These are phyloP conservation scores for Brachyalestes nurse DNA, from an alignment of 2,797 vertebrate species.

Conservation along the genomic window DNA sequence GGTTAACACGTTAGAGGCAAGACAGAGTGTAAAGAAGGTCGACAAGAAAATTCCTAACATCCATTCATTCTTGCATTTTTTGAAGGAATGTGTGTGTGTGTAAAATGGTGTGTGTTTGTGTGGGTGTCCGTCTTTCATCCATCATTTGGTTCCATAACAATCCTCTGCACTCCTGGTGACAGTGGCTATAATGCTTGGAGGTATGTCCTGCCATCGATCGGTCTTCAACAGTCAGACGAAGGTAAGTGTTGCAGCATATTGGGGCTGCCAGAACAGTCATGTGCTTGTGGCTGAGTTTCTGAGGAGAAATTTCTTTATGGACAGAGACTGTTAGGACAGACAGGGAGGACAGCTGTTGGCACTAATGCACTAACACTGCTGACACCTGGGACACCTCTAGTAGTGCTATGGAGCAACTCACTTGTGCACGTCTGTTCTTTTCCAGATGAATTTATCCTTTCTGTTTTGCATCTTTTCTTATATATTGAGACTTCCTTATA, in stretches of 20 bases:
- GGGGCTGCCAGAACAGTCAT: constrained; percentile 79
- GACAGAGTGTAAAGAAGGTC: constrained; percentile 47
- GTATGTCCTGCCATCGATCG: constrained; percentile 21
- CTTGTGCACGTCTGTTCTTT: constrained; percentile 31
- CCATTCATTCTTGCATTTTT: constrained; percentile 38
- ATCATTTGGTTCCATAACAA: constrained; percentile 64
- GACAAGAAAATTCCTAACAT: constrained; percentile 40
- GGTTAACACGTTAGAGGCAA: constrained; percentile 67
- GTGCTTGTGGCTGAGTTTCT: constrained; percentile 59
- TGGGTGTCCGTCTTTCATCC: constrained; percentile 41
- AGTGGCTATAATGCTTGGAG: constrained; percentile 11
- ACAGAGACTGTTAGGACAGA: constrained; percentile 38
- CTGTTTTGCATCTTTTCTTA: not conserved
- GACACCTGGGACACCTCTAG: constrained; percentile 42
- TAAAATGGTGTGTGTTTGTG: constrained; percentile 7
- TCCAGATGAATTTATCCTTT: constrained; percentile 8
- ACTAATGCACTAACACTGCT: constrained; percentile 35
- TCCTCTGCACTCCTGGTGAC: not conserved
- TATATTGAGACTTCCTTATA: not conserved
- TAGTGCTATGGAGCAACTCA: constrained; percentile 57
- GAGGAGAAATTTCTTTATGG: not conserved
- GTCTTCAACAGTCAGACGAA: constrained; percentile 2
- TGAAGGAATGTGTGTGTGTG: constrained; percentile 17
- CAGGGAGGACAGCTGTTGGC: constrained; percentile 55
- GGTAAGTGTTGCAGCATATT: constrained; percentile 71